Evolutionary conservation across 2,888 invertebrate species (phyloP).

Genomic region (Sarcophaga carnaria): DNA sequence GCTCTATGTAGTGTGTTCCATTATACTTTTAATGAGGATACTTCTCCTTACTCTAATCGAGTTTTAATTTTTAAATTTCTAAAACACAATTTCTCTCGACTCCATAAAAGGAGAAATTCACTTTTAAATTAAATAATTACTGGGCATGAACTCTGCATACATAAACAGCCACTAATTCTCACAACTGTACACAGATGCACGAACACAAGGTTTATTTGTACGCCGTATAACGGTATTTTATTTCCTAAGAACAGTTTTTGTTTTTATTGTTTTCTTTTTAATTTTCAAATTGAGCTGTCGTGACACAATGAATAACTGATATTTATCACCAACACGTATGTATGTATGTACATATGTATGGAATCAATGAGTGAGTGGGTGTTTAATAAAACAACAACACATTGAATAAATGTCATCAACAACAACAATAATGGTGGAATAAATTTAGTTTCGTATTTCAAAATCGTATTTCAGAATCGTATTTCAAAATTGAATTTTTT

Average conservation of each 20-base stretch:
- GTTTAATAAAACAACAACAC: not conserved
- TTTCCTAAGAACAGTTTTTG: not conserved
- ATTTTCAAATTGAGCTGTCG: not conserved
- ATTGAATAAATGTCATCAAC: not conserved
- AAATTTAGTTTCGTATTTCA: too few relatives aligned
- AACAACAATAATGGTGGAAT: not conserved
- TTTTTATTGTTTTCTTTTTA: not conserved
- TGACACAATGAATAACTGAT: not conserved
- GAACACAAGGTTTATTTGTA: not conserved
- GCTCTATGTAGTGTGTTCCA: too few relatives aligned
- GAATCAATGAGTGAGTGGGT: not conserved
- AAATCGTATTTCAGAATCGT: too few relatives aligned
- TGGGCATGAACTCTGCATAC: constrained; percentile 16
- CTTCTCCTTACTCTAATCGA: not conserved
- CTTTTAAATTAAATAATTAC: constrained; percentile 22
- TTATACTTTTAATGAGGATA: too few relatives aligned
- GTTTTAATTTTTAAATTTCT: not conserved
- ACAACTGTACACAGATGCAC: not conserved
- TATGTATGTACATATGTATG: not conserved
- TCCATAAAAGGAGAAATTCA: constrained; percentile 4
- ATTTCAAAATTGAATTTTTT: too few relatives aligned
- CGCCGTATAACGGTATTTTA: not conserved
- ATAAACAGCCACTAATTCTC: not conserved
- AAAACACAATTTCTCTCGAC: constrained; percentile 5
- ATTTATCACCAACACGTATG: not conserved